These are phyloP conservation scores for Drosophila leonis DNA, from an alignment of 2,888 invertebrate genomes.

Conservation along the genomic window DNA sequence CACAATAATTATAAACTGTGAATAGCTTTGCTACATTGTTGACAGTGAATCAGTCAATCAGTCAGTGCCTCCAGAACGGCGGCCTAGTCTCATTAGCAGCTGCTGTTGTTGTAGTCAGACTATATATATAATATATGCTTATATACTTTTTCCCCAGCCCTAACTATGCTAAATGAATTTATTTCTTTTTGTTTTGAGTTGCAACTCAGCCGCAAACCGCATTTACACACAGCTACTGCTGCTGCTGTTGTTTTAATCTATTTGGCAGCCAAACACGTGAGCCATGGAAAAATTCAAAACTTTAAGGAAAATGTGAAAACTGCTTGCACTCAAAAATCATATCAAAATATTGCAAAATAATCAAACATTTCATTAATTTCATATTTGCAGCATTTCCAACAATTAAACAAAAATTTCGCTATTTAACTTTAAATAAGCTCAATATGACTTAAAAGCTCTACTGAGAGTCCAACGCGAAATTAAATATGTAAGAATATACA, in stretches of 20 bases:
- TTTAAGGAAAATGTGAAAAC: neutral
- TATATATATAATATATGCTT: neutral
- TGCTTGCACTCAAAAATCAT: neutral
- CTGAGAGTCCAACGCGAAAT: neutral
- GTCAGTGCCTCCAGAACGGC: neutral
- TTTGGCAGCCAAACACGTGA: conserved; percentile 2
- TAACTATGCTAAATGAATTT: neutral
- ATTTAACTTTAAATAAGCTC: neutral
- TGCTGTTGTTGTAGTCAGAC: neutral
- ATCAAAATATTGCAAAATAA: too few species aligned
- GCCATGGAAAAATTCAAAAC: neutral
- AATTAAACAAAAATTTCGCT: neutral
- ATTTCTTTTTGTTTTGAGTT: neutral
- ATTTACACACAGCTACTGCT: conserved; percentile 2
- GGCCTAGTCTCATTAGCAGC: neutral
- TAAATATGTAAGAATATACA: neutral
- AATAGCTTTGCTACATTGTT: conserved; percentile 12
- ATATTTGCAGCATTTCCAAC: neutral
- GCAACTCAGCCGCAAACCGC: neutral
- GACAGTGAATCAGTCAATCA: neutral
- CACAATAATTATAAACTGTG: conserved; percentile 18
- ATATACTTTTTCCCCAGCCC: too few species aligned
- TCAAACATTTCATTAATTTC: too few species aligned
- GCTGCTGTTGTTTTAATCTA: neutral
- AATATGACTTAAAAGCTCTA: neutral